phyloP scores from a whole-genome alignment of 2,113 vertebrate genomes.

The Chaetodon auriga region DNA sequence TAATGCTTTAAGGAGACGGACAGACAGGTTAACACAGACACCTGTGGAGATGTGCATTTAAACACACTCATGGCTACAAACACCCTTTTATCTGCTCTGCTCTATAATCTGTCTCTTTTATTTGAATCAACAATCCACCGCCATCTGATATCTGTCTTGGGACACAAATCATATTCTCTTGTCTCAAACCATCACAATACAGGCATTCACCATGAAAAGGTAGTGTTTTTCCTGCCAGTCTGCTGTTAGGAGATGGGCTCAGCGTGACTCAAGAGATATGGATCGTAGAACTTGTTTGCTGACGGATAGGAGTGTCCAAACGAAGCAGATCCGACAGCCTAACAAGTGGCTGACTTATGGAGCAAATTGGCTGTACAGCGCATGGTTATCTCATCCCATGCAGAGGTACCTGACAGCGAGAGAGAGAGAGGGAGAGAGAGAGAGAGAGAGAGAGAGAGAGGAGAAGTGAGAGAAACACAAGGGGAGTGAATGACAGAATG shows the following conservation, averaged over 20 bases:
- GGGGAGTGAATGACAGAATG: slow-evolving; percentile 42
- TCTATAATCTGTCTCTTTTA: neutral
- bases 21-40: slow-evolving; percentile 6
- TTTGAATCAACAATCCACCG: slow-evolving; percentile 16
- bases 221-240: slow-evolving; percentile 38
- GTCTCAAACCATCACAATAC: neutral
- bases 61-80: slow-evolving; percentile 10
- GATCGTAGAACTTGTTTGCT: slow-evolving; percentile 43
- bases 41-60: slow-evolving; percentile 3
- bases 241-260: slow-evolving; percentile 23
- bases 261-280: slow-evolving; percentile 28
- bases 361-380: slow-evolving; percentile 15
- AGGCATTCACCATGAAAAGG: slow-evolving; percentile 25
- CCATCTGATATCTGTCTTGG: slow-evolving; percentile 3
- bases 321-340: slow-evolving; percentile 49
- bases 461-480: neutral
- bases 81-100: neutral
- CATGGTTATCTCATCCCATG: slow-evolving; percentile 43
- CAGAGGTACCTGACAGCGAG: slow-evolving; percentile 27
- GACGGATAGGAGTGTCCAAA: slow-evolving; percentile 60
- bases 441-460: no score
- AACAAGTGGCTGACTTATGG: slow-evolving; percentile 52
- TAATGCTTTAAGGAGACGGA: slow-evolving; percentile 14
- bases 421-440: neutral
- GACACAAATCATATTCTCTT: slow-evolving; percentile 37